Evolutionary conservation across 2,113 vertebrate species (phyloP), one percentile per base, ranked within the genome.

Genomic region (Carassius auratus): DNA sequence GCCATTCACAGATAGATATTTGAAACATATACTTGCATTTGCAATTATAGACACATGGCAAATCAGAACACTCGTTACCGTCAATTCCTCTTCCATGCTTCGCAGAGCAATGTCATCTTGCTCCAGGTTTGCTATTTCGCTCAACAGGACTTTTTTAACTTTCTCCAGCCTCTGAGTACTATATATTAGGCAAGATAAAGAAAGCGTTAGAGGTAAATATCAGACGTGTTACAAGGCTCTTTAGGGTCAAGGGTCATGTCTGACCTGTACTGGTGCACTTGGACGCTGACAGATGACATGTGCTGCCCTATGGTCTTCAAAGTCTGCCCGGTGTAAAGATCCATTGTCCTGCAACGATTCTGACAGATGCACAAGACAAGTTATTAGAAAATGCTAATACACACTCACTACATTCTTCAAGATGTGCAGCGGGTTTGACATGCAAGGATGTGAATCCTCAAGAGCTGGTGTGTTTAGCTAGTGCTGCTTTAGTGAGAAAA

Each of bases 71-170:
- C 36, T 0, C 78, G 91, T 94, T 94, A 99, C 98, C 88, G 30
- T 92, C 88, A 97, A 92, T 86, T 99, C 96, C 89, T 96, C 96
- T 83, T 99, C 97, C 92, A 98, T 94, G 89, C 86, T 94, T 91
- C 92, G 96, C 85, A 99, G 92, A 50, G 92, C 85, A 55, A 92
- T 91, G 77, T 95, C 94, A 84, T 96, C 94, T 90, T 95, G 95
- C 90, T 99, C 97, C 94, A 97, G 92, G 21, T 90, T 96, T 84
- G 94, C 89, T 59, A 98, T 93, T 85, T 98, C 96, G 23, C 96
- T 94, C 84, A 92, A 26, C 33, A 99, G 92, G 83, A 89, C 90
- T 61, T 89, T 84, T 76, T 95, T 92, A 85, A 99, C 94, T 78
- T 95, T 91, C 21, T 96, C 93, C 90, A 97, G 86, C 50, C 91